Conservation (phyloP, 53 echinoderm and acorn worm genomes). For the Arbacia lixula region DNA sequence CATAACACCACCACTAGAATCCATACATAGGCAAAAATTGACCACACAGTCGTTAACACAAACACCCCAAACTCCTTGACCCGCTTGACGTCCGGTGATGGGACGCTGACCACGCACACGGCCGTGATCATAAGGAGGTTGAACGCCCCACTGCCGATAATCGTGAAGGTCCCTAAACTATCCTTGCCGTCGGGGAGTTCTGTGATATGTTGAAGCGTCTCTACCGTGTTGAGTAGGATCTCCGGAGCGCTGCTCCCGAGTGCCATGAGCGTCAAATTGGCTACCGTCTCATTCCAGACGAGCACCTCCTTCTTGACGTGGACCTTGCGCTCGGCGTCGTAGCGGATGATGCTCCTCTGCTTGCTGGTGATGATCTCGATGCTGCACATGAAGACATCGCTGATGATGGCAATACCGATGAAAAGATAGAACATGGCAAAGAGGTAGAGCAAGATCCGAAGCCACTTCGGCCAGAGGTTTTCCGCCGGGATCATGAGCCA, state of each 20-base stretch:
- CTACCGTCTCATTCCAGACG: slow-evolving; percentile 96
- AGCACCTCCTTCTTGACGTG: slow-evolving; percentile 90
- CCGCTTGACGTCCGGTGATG: slow-evolving; percentile 76
- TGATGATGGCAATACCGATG: slow-evolving; percentile 93
- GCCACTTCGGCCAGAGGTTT: slow-evolving; percentile 87
- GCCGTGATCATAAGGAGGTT: slow-evolving; percentile 94
- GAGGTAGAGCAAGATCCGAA: slow-evolving; percentile 80
- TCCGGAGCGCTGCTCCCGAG: slow-evolving; percentile 98
- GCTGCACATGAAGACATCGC: slow-evolving; percentile 98
- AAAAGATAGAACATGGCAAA: slow-evolving; percentile 86
- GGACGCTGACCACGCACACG: slow-evolving; percentile 82
- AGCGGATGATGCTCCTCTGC: slow-evolving; percentile 79
- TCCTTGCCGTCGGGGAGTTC: slow-evolving; percentile 51
- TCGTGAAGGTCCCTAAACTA: slow-evolving; percentile 92
- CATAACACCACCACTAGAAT: slow-evolving; percentile 83
- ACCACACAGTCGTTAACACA: slow-evolving; percentile 88
- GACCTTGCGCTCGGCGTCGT: slow-evolving; percentile 81
- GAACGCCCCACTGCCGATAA: slow-evolving; percentile 95
- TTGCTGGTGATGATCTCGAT: slow-evolving; percentile 98
- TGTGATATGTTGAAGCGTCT: slow-evolving; percentile 61
- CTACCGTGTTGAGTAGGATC: slow-evolving; percentile 79
- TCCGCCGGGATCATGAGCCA: slow-evolving; percentile 94
- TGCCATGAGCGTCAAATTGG: slow-evolving; percentile 97
- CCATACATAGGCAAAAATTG: slow-evolving; percentile 99
- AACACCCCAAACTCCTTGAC: slow-evolving; percentile 98